Evolutionary conservation across 2,888 invertebrate species (phyloP), one percentile per base, ranked within the genome.

Genomic region (Strigamia transsilvanica): DNA sequence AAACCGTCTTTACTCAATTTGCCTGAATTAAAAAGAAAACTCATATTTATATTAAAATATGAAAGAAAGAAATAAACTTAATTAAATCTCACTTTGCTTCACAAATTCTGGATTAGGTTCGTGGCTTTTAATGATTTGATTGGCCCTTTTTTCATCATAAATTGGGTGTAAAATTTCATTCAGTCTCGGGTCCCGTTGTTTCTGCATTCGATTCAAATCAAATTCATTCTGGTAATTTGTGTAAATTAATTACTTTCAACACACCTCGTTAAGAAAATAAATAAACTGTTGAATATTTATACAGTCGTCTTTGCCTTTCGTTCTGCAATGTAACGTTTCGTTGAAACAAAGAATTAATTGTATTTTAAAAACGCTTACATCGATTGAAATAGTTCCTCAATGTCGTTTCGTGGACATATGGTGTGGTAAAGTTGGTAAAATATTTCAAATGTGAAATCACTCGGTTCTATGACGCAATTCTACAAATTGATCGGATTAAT

Each of bases 141-240:
- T 90, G 18, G 96, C 96, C 87, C 99, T 91, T 88, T 96, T 96
- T 86, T 96, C 95, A 87, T 99, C 97, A 87, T 98, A 99, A 83
- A 98, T 91, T 2, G 99, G 99, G 89, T 96, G 99, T 80, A 99
- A 91, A 88, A 99, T 99, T 91, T 99, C 99, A 90, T 99, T 99
- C 84, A 99, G 91, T 42, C 99, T 92, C 5, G 99, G 99, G 90
- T 99, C 99, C 83, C 99, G 91, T 89, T 99, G 99, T 88, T 97
- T 97, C 88, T 90, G 87, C 82, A 86, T 81, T 42, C 51, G 80
- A 42, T 46, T n/a, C n/a, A 42, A 18, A 41, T 80, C 5, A 66
- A 23, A 66, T 66, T 18, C 0, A 18, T 12, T 66, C 6, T 4
- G 3, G 9, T 38, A 38, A 66, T 10, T 12, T 66, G 6, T 6